These are phyloP conservation scores for Maccullochella peelii DNA, from an alignment of 2,113 vertebrate genomes.

Conservation along the genomic window DNA sequence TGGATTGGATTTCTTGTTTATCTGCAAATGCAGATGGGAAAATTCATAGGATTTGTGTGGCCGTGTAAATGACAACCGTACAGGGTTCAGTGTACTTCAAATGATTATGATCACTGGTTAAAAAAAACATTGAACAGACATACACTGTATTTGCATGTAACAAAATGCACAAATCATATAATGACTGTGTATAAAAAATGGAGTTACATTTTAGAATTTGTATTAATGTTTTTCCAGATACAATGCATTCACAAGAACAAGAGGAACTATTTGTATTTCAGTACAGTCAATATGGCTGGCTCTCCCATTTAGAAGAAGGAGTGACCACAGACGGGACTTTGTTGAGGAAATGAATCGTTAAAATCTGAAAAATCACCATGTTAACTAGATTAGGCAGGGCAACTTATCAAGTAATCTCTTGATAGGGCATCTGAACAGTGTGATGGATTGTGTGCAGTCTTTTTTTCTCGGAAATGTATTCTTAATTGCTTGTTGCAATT, in stretches of 20 bases:
- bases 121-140: slow-evolving; percentile 14
- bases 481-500: slow-evolving; percentile 79
- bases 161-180: slow-evolving; percentile 1
- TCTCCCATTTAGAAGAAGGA: slow-evolving; percentile 32
- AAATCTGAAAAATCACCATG: slow-evolving; percentile 76
- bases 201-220: neutral
- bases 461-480: slow-evolving; percentile 62
- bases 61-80: slow-evolving; percentile 33
- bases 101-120: slow-evolving; percentile 30
- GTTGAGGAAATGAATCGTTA: slow-evolving; percentile 61
- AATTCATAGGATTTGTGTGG: slow-evolving; percentile 22
- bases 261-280: slow-evolving; percentile 27
- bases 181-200: neutral
- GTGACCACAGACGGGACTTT: slow-evolving; percentile 41
- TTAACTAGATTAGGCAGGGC: slow-evolving; percentile 76
- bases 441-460: slow-evolving; percentile 76
- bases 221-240: slow-evolving; percentile 12
- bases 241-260: neutral
- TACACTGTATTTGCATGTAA: neutral
- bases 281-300: slow-evolving; percentile 28
- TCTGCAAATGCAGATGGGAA: slow-evolving; percentile 72
- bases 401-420: slow-evolving; percentile 81
- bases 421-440: slow-evolving; percentile 70
- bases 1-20: slow-evolving; percentile 68
- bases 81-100: slow-evolving; percentile 15